phyloP scores from a whole-genome alignment of 2,888 invertebrate genomes.

The Metallyticus violacea region DNA sequence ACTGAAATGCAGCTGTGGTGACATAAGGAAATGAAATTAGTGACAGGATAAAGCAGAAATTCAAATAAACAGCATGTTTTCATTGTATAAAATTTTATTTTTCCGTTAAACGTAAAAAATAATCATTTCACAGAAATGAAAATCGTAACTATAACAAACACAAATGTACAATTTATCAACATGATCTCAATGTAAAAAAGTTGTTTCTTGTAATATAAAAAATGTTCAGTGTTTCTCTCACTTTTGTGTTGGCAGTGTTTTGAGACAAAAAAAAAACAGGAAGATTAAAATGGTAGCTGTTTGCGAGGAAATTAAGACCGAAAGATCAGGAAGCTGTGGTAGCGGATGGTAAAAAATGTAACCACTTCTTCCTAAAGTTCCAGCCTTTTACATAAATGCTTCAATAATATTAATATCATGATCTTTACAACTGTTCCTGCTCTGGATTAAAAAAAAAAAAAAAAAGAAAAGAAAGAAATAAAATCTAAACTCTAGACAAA shows the following conservation, averaged over 20 bases:
- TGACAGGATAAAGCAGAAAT: background rate
- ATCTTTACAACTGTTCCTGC: background rate
- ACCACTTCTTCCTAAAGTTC: background rate
- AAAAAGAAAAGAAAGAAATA: too few relatives aligned
- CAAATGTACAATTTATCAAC: background rate
- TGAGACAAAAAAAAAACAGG: background rate
- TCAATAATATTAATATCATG: background rate
- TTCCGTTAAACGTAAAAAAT: slow-evolving; percentile 9
- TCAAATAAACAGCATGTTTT: background rate
- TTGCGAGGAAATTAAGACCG: background rate
- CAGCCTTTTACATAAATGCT: background rate
- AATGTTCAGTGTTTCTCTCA: background rate
- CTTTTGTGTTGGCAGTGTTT: background rate
- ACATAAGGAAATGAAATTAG: background rate
- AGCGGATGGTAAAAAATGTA: background rate
- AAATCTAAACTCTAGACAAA: background rate
- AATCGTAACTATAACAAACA: background rate
- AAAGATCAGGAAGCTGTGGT: background rate
- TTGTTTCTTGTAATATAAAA: background rate
- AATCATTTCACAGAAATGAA: slow-evolving; percentile 15
- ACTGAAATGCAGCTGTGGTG: background rate
- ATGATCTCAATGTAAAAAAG: background rate
- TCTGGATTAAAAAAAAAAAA: too few relatives aligned
- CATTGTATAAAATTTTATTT: background rate
- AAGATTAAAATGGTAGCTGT: background rate